These are phyloP conservation scores for Ammodytes marinus DNA, from an alignment of 2,113 vertebrate species.

Conservation along the genomic window DNA sequence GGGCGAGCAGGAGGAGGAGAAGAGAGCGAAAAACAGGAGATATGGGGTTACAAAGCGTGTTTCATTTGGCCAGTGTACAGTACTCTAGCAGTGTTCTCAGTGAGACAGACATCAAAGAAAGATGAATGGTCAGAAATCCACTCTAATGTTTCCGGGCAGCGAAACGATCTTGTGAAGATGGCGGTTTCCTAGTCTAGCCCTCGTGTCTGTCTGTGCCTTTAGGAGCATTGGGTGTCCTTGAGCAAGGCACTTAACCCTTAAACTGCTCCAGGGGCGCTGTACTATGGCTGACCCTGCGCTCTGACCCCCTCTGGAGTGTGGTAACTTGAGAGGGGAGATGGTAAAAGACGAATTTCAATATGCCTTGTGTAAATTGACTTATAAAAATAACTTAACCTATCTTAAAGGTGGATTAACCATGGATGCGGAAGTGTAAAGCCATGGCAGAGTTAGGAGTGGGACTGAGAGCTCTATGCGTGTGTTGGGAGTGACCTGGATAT, in stretches of 20 bases:
- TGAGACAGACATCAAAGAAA: constrained; percentile 38
- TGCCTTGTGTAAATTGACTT: too few species aligned
- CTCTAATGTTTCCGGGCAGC: constrained; percentile 30
- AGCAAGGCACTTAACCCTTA: too few species aligned
- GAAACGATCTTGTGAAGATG: constrained; percentile 13
- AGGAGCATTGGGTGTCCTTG: background rate
- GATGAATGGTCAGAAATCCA: constrained; percentile 49
- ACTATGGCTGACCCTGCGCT: too few species aligned
- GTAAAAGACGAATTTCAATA: too few species aligned
- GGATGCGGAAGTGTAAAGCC: too few species aligned
- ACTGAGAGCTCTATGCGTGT: too few species aligned
- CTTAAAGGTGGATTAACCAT: too few species aligned
- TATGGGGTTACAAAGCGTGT: constrained; percentile 22
- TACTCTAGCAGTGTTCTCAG: constrained; percentile 14
- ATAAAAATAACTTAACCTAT: too few species aligned
- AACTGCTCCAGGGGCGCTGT: too few species aligned
- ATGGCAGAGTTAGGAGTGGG: background rate
- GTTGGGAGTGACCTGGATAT: background rate
- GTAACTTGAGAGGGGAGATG: too few species aligned
- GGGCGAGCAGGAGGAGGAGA: background rate
- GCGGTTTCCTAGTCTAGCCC: background rate
- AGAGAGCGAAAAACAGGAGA: constrained; percentile 2
- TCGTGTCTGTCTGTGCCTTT: background rate
- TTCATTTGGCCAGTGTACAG: constrained; percentile 18
- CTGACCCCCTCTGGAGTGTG: too few species aligned